phyloP scores from a whole-genome alignment of 2,113 vertebrate species.

The Rhipidura dahli region DNA sequence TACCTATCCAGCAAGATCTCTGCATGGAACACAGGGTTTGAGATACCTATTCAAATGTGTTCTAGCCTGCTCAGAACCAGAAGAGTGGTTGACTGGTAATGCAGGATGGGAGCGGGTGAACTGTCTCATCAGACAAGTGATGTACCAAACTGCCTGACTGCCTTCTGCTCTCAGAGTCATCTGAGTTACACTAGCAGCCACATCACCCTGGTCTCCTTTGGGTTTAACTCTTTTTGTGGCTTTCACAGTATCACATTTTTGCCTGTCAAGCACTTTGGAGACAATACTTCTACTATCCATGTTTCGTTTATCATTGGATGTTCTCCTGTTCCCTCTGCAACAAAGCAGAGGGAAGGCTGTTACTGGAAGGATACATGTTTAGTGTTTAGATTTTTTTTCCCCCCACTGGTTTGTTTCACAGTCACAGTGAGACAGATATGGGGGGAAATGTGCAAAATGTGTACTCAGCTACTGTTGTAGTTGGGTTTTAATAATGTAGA shows the following conservation, averaged over 20 bases:
- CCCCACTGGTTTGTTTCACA: not conserved
- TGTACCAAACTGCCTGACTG: not conserved
- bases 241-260: not conserved
- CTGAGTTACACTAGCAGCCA: not conserved
- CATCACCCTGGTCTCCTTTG: not conserved
- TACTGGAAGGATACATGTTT: not conserved
- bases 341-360: not conserved
- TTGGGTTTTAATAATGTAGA: not conserved
- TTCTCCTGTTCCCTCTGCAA: not conserved
- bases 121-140: not conserved
- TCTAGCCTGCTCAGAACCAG: not conserved
- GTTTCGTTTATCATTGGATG: fast-evolving
- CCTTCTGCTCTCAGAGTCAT: not conserved
- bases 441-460: not conserved
- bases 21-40: not conserved
- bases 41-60: not conserved
- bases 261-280: not conserved
- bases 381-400: not conserved
- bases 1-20: not conserved
- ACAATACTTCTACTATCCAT: not conserved
- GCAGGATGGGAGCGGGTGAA: not conserved
- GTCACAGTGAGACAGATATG: not conserved
- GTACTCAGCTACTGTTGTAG: not conserved
- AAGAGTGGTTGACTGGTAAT: not conserved
- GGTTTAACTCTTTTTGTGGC: not conserved